These are phyloP conservation scores for Odontamblyopus rebecca DNA, from an alignment of 2,797 vertebrate genomes.

Conservation along the genomic window DNA sequence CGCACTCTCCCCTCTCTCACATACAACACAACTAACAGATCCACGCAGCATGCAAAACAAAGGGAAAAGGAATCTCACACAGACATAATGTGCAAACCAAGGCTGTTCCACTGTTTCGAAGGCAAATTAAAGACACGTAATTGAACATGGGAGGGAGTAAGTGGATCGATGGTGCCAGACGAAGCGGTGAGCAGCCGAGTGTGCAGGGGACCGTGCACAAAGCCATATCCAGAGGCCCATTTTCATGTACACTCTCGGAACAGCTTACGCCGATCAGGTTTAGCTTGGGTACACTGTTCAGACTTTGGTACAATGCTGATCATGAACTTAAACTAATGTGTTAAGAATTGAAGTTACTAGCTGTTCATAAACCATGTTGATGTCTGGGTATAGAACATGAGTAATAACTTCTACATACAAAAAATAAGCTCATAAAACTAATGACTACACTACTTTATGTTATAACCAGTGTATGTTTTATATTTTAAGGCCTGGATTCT, in stretches of 20 bases:
- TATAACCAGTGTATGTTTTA: too few species aligned
- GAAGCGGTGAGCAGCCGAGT: constrained; percentile 52
- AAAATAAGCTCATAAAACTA: too few species aligned
- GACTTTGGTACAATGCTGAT: neutral
- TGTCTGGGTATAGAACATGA: neutral
- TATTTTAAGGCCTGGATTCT: too few species aligned
- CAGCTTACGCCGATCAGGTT: constrained; percentile 58
- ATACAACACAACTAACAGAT: constrained; percentile 55
- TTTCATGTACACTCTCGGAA: constrained; percentile 59
- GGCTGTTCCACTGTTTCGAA: constrained; percentile 61
- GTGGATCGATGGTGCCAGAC: constrained; percentile 63
- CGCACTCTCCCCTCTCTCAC: constrained; percentile 44
- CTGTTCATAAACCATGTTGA: neutral
- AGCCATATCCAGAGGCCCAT: constrained; percentile 49
- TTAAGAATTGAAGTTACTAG: neutral
- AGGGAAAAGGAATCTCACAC: constrained; percentile 66
- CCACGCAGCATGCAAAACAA: constrained; percentile 76
- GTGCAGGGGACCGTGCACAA: constrained; percentile 54
- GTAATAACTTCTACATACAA: too few species aligned
- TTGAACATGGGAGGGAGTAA: constrained; percentile 67
- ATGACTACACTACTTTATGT: too few species aligned
- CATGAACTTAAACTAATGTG: neutral
- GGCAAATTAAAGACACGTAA: constrained; percentile 68
- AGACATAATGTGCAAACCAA: constrained; percentile 84
- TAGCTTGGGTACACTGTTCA: constrained; percentile 39